Conservation (phyloP, 2,797 vertebrate genomes). For the Diglossa cyanea region DNA sequence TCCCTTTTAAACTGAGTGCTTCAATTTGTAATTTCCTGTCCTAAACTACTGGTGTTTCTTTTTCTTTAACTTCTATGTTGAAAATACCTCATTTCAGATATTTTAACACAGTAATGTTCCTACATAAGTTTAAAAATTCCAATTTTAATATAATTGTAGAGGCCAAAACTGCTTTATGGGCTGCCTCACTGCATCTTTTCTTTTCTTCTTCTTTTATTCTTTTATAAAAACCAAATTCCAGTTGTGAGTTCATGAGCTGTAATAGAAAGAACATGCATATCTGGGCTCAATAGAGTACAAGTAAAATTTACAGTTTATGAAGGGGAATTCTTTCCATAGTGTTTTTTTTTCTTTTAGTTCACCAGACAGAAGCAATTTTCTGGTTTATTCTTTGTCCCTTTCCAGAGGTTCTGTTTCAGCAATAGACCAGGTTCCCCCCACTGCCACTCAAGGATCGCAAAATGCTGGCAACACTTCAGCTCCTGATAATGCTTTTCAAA, state of each 20-base stretch:
- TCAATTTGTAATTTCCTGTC: constrained; percentile 19
- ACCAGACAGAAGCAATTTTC: constrained; percentile 11
- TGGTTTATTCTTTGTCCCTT: background rate
- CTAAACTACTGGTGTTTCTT: background rate
- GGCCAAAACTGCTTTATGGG: background rate
- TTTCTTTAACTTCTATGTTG: background rate
- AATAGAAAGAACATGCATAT: constrained; percentile 3
- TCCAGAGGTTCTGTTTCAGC: constrained; percentile 20
- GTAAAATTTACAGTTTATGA: background rate
- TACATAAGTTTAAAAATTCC: background rate
- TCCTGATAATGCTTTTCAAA: background rate
- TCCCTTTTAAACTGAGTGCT: background rate
- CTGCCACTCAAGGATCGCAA: background rate
- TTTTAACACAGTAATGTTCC: background rate
- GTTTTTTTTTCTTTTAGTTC: background rate
- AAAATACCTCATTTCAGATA: background rate
- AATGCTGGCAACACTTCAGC: background rate
- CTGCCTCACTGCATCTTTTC: background rate
- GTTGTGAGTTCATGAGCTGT: background rate
- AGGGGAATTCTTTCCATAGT: background rate
- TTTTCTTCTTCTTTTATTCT: background rate
- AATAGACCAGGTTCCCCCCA: background rate
- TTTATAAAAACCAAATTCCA: constrained; percentile 1
- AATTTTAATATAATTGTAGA: background rate
- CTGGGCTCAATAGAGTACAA: background rate